These are phyloP conservation scores for Catostylus mosaicus DNA, from an alignment of 30 jellyfish, hydroid and myxozoan genomes.

Conservation along the genomic window DNA sequence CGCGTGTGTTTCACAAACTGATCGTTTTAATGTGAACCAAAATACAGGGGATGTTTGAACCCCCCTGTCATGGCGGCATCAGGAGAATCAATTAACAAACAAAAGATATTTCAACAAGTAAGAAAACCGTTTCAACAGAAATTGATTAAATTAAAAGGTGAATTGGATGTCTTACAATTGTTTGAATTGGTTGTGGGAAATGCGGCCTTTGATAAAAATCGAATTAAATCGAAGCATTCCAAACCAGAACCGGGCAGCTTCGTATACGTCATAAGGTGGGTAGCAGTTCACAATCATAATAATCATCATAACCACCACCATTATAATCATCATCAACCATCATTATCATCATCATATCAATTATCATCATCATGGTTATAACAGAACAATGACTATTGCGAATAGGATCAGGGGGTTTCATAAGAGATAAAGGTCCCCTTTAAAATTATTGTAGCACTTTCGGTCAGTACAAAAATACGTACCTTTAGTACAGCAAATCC, in stretches of 20 bases:
- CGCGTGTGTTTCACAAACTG: slow-evolving; percentile 53
- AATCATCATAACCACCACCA: too few species aligned
- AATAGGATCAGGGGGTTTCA: too few species aligned
- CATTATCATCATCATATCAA: too few species aligned
- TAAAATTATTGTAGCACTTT: too few species aligned
- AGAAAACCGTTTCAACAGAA: slow-evolving; percentile 45
- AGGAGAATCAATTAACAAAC: slow-evolving; percentile 63
- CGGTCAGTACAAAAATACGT: too few species aligned
- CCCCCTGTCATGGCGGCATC: slow-evolving; percentile 66
- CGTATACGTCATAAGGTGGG: too few species aligned
- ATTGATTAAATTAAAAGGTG: slow-evolving; percentile 60
- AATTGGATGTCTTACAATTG: slow-evolving; percentile 48
- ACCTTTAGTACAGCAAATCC: too few species aligned
- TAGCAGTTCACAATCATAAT: too few species aligned
- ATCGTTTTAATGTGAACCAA: slow-evolving; percentile 11
- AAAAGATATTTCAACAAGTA: slow-evolving; percentile 49
- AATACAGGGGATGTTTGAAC: slow-evolving; percentile 19
- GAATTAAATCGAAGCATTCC: slow-evolving; percentile 29
- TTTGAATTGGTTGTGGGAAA: slow-evolving; percentile 62
- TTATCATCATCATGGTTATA: too few species aligned
- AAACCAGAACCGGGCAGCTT: not conserved
- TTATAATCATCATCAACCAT: too few species aligned
- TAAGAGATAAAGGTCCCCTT: too few species aligned
- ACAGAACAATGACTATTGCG: too few species aligned
- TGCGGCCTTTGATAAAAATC: slow-evolving; percentile 54